These are phyloP conservation scores for Jacana jacana DNA, from an alignment of 2,113 vertebrate species.

Conservation along the genomic window DNA sequence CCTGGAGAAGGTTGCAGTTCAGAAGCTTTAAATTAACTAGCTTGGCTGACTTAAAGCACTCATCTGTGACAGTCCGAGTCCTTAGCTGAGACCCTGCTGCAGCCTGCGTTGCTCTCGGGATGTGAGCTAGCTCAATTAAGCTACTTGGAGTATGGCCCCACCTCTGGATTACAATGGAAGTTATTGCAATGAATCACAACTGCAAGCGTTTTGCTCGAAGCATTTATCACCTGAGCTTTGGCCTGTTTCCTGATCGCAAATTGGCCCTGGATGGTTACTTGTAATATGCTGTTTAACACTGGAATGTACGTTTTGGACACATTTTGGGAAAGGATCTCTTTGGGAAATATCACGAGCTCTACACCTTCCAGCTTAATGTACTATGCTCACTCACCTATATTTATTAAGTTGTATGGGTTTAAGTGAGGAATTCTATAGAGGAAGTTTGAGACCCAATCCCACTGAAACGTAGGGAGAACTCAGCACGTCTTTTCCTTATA, in stretches of 20 bases:
- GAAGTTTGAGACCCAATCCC: not conserved
- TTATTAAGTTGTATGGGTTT: not conserved
- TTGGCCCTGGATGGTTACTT: not conserved
- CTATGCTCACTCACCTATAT: not conserved
- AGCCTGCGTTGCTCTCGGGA: not conserved
- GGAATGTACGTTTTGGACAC: not conserved
- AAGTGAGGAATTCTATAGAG: not conserved
- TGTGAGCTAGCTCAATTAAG: not conserved
- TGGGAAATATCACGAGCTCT: not conserved
- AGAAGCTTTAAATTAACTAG: not conserved
- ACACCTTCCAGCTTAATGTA: not conserved
- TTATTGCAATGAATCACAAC: not conserved
- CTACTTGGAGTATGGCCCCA: not conserved
- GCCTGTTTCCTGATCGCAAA: not conserved
- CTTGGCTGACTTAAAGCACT: not conserved
- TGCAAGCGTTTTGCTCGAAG: not conserved
- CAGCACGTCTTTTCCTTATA: not conserved
- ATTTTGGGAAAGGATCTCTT: not conserved
- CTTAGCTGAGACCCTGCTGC: not conserved
- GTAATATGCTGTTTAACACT: not conserved
- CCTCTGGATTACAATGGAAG: not conserved
- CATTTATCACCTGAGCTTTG: not conserved
- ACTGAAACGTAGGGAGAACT: not conserved
- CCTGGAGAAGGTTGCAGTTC: not conserved
- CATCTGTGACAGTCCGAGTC: not conserved